Conservation (phyloP, 2,888 invertebrate species). For the Colletes collaris region DNA sequence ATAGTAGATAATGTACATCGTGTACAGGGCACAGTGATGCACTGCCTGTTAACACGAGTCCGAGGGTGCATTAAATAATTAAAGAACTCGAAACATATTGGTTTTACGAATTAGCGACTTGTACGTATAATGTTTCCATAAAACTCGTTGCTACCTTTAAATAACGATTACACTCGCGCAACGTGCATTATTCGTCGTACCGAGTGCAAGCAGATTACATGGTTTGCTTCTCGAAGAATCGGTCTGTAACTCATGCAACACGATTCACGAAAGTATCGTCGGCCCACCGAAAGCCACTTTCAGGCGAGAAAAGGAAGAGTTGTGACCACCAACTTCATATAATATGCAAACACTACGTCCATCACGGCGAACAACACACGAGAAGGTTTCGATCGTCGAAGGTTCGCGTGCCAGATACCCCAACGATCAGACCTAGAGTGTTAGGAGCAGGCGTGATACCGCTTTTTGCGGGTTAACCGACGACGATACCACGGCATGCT, state of each 20-base stretch:
- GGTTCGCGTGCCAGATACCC: slow-evolving; percentile 62
- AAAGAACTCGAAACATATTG: slow-evolving; percentile 12
- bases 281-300: slow-evolving; percentile 3
- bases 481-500: slow-evolving; percentile 58
- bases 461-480: slow-evolving; percentile 68
- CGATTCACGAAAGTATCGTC: neutral
- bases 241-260: neutral
- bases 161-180: neutral
- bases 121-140: neutral
- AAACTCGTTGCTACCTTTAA: neutral
- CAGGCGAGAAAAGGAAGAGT: slow-evolving; percentile 13
- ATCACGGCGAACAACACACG: slow-evolving; percentile 41
- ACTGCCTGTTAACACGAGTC: slow-evolving; percentile 71
- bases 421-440: slow-evolving; percentile 66
- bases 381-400: slow-evolving; percentile 57
- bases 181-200: neutral
- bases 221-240: neutral
- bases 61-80: slow-evolving; percentile 39
- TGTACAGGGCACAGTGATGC: slow-evolving; percentile 43
- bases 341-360: slow-evolving; percentile 61
- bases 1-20: slow-evolving; percentile 60
- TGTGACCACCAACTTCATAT: slow-evolving; percentile 37
- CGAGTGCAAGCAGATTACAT: no score
- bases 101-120: neutral
- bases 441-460: slow-evolving; percentile 70